These are phyloP conservation scores for Zaprionus davidi DNA, from an alignment of 1,140 invertebrate species.

Conservation along the genomic window DNA sequence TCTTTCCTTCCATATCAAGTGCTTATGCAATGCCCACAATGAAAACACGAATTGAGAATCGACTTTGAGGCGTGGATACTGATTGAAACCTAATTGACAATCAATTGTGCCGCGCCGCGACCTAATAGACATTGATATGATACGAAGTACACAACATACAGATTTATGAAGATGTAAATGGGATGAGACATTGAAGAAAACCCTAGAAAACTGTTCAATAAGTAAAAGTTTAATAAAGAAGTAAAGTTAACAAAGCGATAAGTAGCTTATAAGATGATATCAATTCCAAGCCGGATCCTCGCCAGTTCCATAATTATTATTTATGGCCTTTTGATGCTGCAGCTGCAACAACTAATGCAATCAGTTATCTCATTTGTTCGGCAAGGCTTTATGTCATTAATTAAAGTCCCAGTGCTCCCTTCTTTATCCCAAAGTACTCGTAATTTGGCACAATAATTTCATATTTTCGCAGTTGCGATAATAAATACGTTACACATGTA, in stretches of 20 bases:
- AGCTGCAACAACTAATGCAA: slow-evolving; percentile 8
- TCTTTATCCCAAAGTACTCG: slow-evolving; percentile 22
- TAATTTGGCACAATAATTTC: slow-evolving; percentile 48
- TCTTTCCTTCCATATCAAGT: slow-evolving; percentile 39
- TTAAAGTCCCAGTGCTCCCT: background rate
- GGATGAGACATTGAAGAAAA: slow-evolving; percentile 15
- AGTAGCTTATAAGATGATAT: background rate
- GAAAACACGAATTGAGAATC: slow-evolving; percentile 20
- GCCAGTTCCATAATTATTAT: slow-evolving; percentile 2
- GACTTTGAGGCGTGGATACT: slow-evolving; percentile 50
- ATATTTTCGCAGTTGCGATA: slow-evolving; percentile 58
- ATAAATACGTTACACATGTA: slow-evolving; percentile 45
- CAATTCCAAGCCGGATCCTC: background rate
- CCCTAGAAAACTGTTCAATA: background rate
- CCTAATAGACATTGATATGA: slow-evolving; percentile 40
- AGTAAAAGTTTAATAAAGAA: background rate
- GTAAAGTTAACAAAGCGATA: background rate
- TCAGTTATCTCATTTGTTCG: slow-evolving; percentile 14
- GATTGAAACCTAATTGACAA: slow-evolving; percentile 72
- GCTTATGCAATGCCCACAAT: slow-evolving; percentile 62
- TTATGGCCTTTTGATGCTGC: background rate
- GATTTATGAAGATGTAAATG: background rate
- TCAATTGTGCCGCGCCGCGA: slow-evolving; percentile 35
- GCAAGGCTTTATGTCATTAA: slow-evolving; percentile 16
- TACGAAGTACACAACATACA: background rate